Evolutionary conservation across 30 jellyfish, hydroid and myxozoan species (phyloP), one percentile per base, ranked within the genome.

Genomic region (Chironex yamaguchii): DNA sequence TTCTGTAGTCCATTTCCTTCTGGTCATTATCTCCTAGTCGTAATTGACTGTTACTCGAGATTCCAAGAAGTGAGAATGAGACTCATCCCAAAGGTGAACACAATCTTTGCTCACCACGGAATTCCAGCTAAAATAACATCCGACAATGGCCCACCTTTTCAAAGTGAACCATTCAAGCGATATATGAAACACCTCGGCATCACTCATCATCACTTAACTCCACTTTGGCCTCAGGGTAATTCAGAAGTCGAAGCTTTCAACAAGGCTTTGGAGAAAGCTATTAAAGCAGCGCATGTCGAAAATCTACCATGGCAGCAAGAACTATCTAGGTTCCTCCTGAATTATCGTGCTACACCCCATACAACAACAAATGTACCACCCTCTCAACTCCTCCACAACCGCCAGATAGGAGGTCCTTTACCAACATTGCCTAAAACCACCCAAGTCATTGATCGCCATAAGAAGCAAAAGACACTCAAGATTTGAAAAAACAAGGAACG

Each of bases 121-220:
- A 26, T 34, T 4, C 83, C 83, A 3, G 6, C 12, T 20, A 70
- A 29, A 33, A 11, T 70, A 70, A 31, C 36, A 54, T 24, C 89
- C 13, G 89, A 50, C 34, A 76, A 76, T 35, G 89, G 80, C 30
- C 89, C 89, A 50, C 89, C 89, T 12, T 76, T 76, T 34, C 23
- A 49, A 3, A 28, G 89, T 14, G 24, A 52, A 6, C 67, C 53
- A 13, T 76, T 76, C 31, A 21, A 17, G 23, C 27, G 65, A 20
- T 76, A 76, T 49, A 51, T 76, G 79, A 26, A 76, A 31, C 17
- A 30, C 0, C 53, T 50, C 14, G 89, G 78, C 2, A 76, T 76
- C 31, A 29, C 27, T 31, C 65, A 50, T 20, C 0, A n/a, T 3
- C 77, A 34, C 17, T 2, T 48, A 2, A 76, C 79, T 24, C 89